Evolutionary conservation across 2,113 vertebrate species (phyloP), one percentile per base, ranked within the genome.

Genomic region (Cyrtonyx montezumae): DNA sequence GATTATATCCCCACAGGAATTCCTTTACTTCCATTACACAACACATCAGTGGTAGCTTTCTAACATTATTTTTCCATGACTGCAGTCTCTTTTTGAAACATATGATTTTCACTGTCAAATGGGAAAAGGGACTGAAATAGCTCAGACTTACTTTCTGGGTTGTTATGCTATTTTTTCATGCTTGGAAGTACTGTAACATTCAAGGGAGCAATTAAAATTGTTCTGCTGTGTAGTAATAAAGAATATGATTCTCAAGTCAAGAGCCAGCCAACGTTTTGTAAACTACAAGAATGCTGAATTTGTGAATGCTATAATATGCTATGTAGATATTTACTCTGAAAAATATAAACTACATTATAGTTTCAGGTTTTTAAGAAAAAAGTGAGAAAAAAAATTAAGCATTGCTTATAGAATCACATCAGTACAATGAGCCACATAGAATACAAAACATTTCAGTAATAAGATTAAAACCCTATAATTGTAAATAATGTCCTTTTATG

Each of bases 121-220:
- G 75, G 43, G 66, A 94, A 92, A 88, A 94, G 76, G 79, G 75
- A 93, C 84, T 94, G 91, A 95, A 96, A 93, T 42, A 96, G 74
- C 10, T 9, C 43, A 91, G 58, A 80, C 21, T 87, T 68, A 45
- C 30, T 86, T 55, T 93, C 71, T 59, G 63, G 76, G 45, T 79
- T 79, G 61, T 70, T 70, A 88, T 58, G 79, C 43, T 88, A 40
- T 66, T 77, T 94, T 79, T 87, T 90, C 81, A 95, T 86, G 90
- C 77, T 84, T 87, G 67, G 30, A 87, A 90, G 62, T 90, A 80
- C 4, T 71, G 32, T 65, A 91, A 95, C 84, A 18, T 94, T 95
- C 89, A 96, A 94, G 88, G 87, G 89, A 97, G 61, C 87, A 94
- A 95, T 96, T 95, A 94, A 91, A 96, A 96, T 86, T 58, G 58